A percentile compares a stretch with the other conserved stretches of the same genome.
Conservation (phyloP, 2,888 invertebrate genomes). For the Euzophera pinguis region DNA sequence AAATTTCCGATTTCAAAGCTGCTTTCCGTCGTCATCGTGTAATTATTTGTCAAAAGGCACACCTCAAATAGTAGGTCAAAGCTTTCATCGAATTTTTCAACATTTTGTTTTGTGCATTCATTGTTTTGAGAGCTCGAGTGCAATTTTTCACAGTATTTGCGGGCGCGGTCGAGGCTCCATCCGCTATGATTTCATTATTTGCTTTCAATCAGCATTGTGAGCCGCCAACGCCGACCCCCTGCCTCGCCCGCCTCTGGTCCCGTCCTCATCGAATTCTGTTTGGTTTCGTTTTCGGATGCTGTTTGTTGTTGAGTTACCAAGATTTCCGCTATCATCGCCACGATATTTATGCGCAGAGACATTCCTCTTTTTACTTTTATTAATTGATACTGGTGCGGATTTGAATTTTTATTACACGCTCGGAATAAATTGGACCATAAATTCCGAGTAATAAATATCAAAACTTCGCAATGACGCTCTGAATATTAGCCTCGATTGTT, state of each 20-base stretch:
- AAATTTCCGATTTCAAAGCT: too few species aligned
- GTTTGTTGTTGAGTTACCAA: slow-evolving; percentile 67
- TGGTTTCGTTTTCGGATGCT: slow-evolving; percentile 74
- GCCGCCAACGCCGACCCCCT: slow-evolving; percentile 39
- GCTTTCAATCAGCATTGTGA: slow-evolving; percentile 79
- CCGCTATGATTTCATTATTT: slow-evolving; percentile 78
- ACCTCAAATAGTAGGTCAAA: background rate
- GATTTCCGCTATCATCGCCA: slow-evolving; percentile 46
- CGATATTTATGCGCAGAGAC: slow-evolving; percentile 23
- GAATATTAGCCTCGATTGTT: slow-evolving; percentile 1
- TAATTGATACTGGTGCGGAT: slow-evolving; percentile 9
- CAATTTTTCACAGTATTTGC: slow-evolving; percentile 74
- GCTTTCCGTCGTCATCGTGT: background rate
- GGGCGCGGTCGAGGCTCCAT: slow-evolving; percentile 51
- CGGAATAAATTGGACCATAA: slow-evolving; percentile 13
- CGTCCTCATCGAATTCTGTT: slow-evolving; percentile 67
- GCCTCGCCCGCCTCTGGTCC: slow-evolving; percentile 34
- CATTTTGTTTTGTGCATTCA: slow-evolving; percentile 46
- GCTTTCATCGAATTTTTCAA: slow-evolving; percentile 16
- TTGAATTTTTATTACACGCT: slow-evolving; percentile 1
- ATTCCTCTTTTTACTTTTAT: slow-evolving; percentile 16
- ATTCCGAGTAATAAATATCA: slow-evolving; percentile 11
- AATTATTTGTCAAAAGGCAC: too few species aligned
- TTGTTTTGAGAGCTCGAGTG: slow-evolving; percentile 50
- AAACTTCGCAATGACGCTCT: slow-evolving; percentile 4